These are phyloP conservation scores for Polyergus mexicanus DNA, from an alignment of 1,140 invertebrate species.

Conservation along the genomic window DNA sequence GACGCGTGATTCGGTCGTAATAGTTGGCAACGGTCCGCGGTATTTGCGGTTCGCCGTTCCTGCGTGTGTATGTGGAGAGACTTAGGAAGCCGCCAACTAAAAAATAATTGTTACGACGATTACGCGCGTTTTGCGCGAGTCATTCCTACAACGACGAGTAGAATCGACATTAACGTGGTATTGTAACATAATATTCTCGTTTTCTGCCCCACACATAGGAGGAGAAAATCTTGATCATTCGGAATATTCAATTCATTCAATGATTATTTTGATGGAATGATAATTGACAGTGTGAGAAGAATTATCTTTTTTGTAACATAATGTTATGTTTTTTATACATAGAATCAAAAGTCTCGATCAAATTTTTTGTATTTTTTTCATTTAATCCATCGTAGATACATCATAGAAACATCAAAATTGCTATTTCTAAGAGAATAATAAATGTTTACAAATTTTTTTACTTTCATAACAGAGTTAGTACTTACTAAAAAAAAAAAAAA, in stretches of 20 bases:
- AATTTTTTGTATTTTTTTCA: not conserved
- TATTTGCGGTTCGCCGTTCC: constrained; percentile 32
- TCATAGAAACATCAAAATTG: not conserved
- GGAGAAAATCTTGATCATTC: not conserved
- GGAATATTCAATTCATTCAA: not conserved
- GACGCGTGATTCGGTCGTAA: constrained; percentile 8
- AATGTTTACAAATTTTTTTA: constrained; percentile 4
- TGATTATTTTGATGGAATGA: not conserved
- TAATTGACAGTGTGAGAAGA: not conserved
- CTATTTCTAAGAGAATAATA: not conserved
- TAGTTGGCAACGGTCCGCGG: constrained; percentile 26
- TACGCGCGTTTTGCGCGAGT: not conserved
- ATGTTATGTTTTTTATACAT: not conserved
- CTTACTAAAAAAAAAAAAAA: not conserved
- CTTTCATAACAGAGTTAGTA: not conserved
- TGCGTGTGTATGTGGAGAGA: not conserved
- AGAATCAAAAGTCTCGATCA: not conserved
- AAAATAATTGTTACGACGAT: constrained; percentile 32
- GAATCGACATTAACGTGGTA: not conserved
- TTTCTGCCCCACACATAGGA: not conserved
- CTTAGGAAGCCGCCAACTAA: constrained; percentile 15
- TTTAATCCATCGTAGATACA: not conserved
- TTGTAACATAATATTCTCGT: not conserved
- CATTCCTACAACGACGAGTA: not conserved
- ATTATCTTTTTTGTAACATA: not conserved